Percentiles rank a stretch among this genome's conserved stretches.
Conservation (phyloP, 2,888 invertebrate species). For the Oeneis ivallda region DNA sequence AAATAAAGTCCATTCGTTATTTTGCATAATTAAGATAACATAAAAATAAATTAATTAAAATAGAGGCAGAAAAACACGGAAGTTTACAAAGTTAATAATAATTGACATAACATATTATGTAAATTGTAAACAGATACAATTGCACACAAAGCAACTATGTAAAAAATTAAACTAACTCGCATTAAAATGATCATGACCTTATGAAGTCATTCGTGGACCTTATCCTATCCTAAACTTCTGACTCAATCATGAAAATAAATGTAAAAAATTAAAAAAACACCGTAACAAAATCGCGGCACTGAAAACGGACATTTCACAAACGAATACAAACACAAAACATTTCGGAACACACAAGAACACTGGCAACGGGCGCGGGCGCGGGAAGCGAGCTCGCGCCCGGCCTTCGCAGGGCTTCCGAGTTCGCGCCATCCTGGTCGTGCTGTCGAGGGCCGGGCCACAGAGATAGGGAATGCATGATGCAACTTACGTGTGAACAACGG, state of each 20-base stretch:
- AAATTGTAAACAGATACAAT: not conserved
- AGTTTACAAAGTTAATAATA: not conserved
- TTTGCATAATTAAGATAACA: not conserved
- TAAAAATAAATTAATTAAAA: not conserved
- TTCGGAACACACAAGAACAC: constrained; percentile 21
- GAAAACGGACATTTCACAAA: constrained; percentile 31
- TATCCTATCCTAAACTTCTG: no score
- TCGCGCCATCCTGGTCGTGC: constrained; percentile 18
- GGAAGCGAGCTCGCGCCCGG: not conserved
- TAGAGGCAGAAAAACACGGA: not conserved
- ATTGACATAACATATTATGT: not conserved
- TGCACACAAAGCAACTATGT: constrained; percentile 1
- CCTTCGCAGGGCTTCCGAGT: not conserved
- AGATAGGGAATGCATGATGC: constrained; percentile 26
- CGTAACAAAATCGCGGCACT: constrained; percentile 20
- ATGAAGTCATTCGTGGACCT: no score
- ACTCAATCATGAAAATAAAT: not conserved
- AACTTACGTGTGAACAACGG: constrained; percentile 60
- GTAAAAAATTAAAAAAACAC: constrained; percentile 6
- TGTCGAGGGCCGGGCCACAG: constrained; percentile 1
- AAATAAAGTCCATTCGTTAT: not conserved
- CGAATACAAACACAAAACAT: constrained; percentile 29
- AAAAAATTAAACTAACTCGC: no score
- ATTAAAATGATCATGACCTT: no score
- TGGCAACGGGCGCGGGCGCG: constrained; percentile 16